Evolutionary conservation across 2,797 vertebrate genomes (phyloP), one percentile per base, ranked within the genome.

Genomic region (Enteromius paludinosus): DNA sequence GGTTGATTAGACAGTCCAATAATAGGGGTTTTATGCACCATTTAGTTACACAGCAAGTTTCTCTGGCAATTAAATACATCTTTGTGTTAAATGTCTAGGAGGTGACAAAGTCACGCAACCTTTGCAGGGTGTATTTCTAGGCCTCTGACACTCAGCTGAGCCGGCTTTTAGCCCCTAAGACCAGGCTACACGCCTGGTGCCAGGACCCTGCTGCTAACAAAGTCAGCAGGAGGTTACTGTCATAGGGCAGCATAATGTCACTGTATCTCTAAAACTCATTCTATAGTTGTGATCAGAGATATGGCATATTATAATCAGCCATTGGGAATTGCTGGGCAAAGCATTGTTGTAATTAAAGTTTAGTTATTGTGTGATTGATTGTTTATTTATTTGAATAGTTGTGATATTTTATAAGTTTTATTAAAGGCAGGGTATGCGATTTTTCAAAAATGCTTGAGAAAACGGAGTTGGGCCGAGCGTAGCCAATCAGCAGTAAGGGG

Each of bases 71-170:
- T n/a, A 45, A 52, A 10, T 14, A 56, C 18, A 38, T 35, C 15
- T 61, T 76, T 23, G 75, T 69, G 59, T 78, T 33, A 61, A 61
- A 83, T 33, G 59, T 69, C 72, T 12, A 62, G 52, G 52, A 66
- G 23, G 35, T 25, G 25, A 41, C 61, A 43, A 17, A 47, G 9
- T 54, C 69, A 79, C 12, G 43, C 62, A 56, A 56, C 18, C 23
- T 43, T 68, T 17, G 23, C 11, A 66, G 52, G 20, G 66, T 61
- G 73, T 64, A 77, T 83, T 75, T 70, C 12, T 38, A 28, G n/a
- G 45, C 25, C 17, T 25, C 9, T 41, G 45, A 78, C 25, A 25
- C n/a, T 41, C 11, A 38, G 61, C 10, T 81, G 74, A 84, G 56
- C 28, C 11, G 23, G 56, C 59, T 71, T 54, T 82, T 71, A 25